Percentiles rank a stretch among this genome's conserved stretches.
Conservation (phyloP, 2,888 invertebrate species). For the Plusia festucae region DNA sequence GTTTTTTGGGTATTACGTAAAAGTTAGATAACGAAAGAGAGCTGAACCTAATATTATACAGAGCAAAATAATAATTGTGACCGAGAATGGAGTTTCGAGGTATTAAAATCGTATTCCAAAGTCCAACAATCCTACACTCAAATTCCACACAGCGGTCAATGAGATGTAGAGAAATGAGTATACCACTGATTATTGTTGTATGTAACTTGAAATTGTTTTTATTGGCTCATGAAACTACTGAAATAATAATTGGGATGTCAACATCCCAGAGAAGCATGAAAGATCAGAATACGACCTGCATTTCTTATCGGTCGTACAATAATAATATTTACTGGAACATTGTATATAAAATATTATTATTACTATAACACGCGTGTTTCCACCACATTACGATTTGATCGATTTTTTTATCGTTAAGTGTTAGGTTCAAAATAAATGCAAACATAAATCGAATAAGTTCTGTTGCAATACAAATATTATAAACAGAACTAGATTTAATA, state of each 20-base stretch:
- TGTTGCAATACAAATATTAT: background rate
- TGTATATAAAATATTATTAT: constrained; percentile 4
- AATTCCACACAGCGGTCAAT: background rate
- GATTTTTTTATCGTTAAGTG: background rate
- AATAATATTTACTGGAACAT: constrained; percentile 5
- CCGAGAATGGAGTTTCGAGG: background rate
- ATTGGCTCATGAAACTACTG: background rate
- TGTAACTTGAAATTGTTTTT: too few relatives aligned
- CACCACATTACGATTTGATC: background rate
- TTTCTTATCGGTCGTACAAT: background rate
- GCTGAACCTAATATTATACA: background rate
- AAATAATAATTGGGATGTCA: background rate
- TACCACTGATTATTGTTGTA: background rate
- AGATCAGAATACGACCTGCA: background rate
- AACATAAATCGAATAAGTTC: background rate
- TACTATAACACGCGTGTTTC: background rate
- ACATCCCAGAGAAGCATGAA: background rate
- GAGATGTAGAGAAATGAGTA: background rate
- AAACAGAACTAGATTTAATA: background rate
- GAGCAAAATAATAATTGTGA: background rate
- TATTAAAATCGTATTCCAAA: background rate
- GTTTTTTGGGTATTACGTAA: constrained; percentile 12
- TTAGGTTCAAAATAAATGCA: background rate
- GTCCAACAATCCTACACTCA: background rate
- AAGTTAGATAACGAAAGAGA: constrained; percentile 2